These are phyloP conservation scores for Dendronephthya gigantea DNA, from an alignment of 64 coral and sea anemone species.

Conservation along the genomic window DNA sequence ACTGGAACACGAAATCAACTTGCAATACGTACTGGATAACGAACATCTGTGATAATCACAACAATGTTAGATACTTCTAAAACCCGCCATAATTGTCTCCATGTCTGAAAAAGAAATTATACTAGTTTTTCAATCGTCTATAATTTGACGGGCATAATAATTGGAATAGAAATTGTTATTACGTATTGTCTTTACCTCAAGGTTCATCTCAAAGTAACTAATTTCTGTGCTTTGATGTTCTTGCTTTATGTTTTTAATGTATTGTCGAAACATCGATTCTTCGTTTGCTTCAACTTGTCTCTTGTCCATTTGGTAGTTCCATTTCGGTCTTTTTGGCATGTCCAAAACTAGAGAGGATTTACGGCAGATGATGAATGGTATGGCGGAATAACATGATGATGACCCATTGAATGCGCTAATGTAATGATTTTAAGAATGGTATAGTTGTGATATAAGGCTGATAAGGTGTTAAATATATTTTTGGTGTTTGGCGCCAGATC, in stretches of 20 bases:
- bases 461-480: too few species aligned
- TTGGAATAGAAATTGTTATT: too few species aligned
- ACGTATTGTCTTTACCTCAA: background rate
- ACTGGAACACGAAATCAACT: background rate
- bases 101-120: slow-evolving; percentile 76
- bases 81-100: slow-evolving; percentile 97
- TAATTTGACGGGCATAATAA: too few species aligned
- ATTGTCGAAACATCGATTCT: background rate
- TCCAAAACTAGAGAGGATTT: background rate
- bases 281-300: slow-evolving; percentile 2
- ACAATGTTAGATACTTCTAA: slow-evolving; percentile 89
- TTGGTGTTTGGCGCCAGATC: too few species aligned
- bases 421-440: too few species aligned
- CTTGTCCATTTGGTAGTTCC: background rate
- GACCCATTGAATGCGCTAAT: too few species aligned
- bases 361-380: too few species aligned
- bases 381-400: too few species aligned
- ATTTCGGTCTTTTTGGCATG: slow-evolving; percentile 14
- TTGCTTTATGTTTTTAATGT: background rate
- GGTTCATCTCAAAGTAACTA: slow-evolving; percentile 9
- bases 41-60: slow-evolving; percentile 70
- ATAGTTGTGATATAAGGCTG: too few species aligned
- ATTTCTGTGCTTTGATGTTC: background rate
- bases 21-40: slow-evolving; percentile 60
- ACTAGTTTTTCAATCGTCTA: background rate